phyloP scores from a whole-genome alignment of 2,113 vertebrate genomes.

The Leptobrachium ailaonicum region DNA sequence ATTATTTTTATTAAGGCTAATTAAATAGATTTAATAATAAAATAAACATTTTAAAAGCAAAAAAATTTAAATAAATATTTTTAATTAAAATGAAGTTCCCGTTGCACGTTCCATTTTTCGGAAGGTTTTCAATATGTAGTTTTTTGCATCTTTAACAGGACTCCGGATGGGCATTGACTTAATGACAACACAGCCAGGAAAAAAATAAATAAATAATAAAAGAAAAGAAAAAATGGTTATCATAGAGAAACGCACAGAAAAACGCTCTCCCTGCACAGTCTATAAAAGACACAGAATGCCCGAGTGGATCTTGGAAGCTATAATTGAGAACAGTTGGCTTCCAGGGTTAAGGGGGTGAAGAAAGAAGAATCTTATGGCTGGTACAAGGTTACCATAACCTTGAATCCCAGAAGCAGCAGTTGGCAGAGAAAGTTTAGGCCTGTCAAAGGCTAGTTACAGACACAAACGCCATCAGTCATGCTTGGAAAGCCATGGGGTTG shows the following conservation, averaged over 20 bases:
- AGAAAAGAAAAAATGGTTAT: too few relatives aligned
- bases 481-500: slow-evolving; percentile 22
- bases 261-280: background rate
- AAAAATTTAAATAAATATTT: too few relatives aligned
- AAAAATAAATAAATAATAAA: slow-evolving; percentile 24
- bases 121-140: too few relatives aligned
- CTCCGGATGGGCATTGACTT: slow-evolving; percentile 13
- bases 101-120: too few relatives aligned
- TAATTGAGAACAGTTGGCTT: slow-evolving; percentile 48
- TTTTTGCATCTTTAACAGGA: background rate
- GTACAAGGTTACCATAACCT: slow-evolving; percentile 49
- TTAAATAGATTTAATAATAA: too few relatives aligned
- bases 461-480: slow-evolving; percentile 37
- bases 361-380: slow-evolving; percentile 33
- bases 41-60: too few relatives aligned
- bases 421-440: slow-evolving; percentile 34
- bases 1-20: too few relatives aligned
- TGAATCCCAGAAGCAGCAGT: slow-evolving; percentile 29
- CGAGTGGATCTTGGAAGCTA: background rate
- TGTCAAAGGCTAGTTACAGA: slow-evolving; percentile 33
- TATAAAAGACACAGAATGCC: background rate
- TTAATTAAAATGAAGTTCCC: too few relatives aligned
- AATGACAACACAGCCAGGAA: slow-evolving; percentile 36
- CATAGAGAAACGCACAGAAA: too few relatives aligned
- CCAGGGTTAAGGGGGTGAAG: slow-evolving; percentile 10